Base-by-base conservation (phyloP, 2,797 vertebrate species). In the Pseudochirops cupreus region DNA sequence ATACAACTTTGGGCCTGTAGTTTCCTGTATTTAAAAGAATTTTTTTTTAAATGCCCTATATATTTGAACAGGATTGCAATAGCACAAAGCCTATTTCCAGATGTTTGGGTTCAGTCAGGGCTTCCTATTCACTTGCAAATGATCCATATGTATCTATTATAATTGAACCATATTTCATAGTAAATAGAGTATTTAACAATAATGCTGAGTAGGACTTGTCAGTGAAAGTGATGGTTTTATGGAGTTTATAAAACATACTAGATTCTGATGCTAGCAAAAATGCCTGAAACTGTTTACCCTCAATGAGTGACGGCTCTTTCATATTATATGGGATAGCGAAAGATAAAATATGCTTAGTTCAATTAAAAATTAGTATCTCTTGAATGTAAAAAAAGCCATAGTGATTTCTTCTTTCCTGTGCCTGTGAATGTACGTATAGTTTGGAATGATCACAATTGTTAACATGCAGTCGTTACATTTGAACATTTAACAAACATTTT, bases 101-200 rank as follows among this genome's bases (percentile, higher is more conserved):
- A 46, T 33, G 67, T 56, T 91, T 82, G 54, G 29, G 67, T 94
- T 91, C 53, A 74, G 59, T 91, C 67, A 91, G 91, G 59, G 59
- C 91, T 94, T 74, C 56, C 31, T 62, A 91, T 91, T 91, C 74
- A 82, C 59, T 56, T 82, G 91, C 56, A 74, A 94, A 94, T 56
- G 29, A 94, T 94, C 59, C 29, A 39, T n/a, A 31, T 26, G 54
- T 74, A 56, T 91, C 31, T 33, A 26, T 55, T 91, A 91, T 91
- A 74, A 91, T 52, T 82, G 58, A 91, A 74, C 39, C 29, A 94
- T 13, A 82, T 55, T 56, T 55, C 90, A 56, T 31, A 74, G 93
- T 56, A 91, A 56, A 91, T 74, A 67, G 74, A 91, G 55, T 74
- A 94, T 56, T 91, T 91, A 91, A 91, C 56, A 56, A 50, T 52